Conservation (phyloP, 2,797 vertebrate species). For the Linurgus olivaceus region DNA sequence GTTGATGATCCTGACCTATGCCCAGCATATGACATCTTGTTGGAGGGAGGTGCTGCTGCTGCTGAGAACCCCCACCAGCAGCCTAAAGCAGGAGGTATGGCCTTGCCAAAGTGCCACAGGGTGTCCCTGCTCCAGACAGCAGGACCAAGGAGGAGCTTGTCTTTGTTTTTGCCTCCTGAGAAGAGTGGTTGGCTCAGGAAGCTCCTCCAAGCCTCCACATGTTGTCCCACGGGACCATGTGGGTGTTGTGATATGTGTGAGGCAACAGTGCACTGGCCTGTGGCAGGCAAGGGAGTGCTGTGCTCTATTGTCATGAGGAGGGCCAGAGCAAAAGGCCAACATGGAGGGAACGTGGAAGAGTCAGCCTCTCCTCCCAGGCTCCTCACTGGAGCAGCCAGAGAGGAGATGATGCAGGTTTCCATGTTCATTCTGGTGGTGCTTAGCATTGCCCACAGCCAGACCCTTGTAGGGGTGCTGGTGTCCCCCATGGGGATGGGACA, state of each 20-base stretch:
- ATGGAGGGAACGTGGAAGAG: background rate
- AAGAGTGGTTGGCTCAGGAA: background rate
- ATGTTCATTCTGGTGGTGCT: background rate
- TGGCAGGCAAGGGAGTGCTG: background rate
- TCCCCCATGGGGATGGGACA: background rate
- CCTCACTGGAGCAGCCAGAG: background rate
- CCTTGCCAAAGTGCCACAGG: background rate
- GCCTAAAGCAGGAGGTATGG: background rate
- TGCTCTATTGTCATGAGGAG: background rate
- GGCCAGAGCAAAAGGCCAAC: background rate
- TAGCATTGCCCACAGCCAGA: background rate
- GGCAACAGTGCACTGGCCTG: background rate
- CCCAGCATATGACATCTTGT: background rate
- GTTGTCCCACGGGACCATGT: fast-evolving
- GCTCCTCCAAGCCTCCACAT: background rate
- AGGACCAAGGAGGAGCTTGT: background rate
- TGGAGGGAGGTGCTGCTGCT: background rate
- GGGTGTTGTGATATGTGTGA: background rate
- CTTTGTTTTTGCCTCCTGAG: background rate
- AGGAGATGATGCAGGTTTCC: background rate
- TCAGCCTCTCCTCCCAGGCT: background rate
- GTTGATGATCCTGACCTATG: background rate
- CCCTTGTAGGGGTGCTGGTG: background rate
- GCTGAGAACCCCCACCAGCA: background rate
- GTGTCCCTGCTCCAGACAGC: background rate